A percentile compares a stretch with the other conserved stretches of the same genome.
phyloP scores from a whole-genome alignment of 2,113 vertebrate genomes.

The Phrynosoma blainvillii region DNA sequence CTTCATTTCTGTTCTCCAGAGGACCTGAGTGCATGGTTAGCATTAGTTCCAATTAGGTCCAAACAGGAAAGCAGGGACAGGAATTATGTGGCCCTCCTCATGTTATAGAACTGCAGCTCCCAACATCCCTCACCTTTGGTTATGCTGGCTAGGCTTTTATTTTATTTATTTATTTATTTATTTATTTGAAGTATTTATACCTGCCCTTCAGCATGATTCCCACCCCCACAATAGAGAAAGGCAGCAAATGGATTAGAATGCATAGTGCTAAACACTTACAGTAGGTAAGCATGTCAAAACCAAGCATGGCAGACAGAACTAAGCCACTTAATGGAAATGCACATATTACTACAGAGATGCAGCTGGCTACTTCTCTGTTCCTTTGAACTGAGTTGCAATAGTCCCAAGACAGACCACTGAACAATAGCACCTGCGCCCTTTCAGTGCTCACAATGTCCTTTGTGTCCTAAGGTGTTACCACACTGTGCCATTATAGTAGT shows the following conservation, averaged over 20 bases:
- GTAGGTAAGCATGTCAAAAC: not conserved
- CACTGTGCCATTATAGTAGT: no score
- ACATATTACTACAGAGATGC: not conserved
- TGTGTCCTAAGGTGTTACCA: not conserved
- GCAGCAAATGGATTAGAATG: not conserved
- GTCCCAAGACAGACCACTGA: not conserved
- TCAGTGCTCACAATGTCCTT: not conserved
- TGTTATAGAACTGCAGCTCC: no score
- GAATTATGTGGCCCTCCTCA: no score
- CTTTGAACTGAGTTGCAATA: not conserved
- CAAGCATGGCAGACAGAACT: not conserved
- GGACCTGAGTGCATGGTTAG: no score
- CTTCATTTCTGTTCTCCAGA: no score
- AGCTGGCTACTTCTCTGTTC: not conserved
- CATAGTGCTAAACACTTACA: not conserved
- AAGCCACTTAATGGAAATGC: not conserved
- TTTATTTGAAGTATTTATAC: no score
- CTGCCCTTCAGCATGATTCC: no score
- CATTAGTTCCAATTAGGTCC: not conserved
- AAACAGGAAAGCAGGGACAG: not conserved
- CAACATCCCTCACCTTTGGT: not conserved
- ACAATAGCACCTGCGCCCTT: not conserved
- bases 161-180: no score
- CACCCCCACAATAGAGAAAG: not conserved
- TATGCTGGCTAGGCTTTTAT: not conserved